Conservation (phyloP, 2,113 vertebrate genomes). For the Cephalopholis sonnerati region DNA sequence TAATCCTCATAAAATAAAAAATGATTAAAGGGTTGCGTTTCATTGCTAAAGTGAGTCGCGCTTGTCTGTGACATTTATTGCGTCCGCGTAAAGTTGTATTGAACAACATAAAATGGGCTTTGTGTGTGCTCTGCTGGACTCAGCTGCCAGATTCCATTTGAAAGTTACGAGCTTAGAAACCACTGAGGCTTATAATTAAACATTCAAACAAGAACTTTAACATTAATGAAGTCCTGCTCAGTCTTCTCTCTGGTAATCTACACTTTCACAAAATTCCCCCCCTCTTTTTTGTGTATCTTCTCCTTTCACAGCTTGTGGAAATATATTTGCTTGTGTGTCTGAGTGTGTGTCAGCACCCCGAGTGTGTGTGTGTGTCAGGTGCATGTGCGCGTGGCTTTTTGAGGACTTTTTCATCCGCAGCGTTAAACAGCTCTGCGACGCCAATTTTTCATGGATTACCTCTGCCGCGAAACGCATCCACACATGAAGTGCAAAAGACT, state of each 20-base stretch:
- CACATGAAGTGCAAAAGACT: slow-evolving; percentile 43
- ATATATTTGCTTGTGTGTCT: neutral
- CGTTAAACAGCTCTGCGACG: slow-evolving; percentile 38
- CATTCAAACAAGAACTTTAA: slow-evolving; percentile 74
- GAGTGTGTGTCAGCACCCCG: neutral
- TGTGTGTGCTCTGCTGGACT: slow-evolving; percentile 31
- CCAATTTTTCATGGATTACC: slow-evolving; percentile 65
- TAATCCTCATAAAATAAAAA: slow-evolving; percentile 70
- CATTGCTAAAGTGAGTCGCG: slow-evolving; percentile 47
- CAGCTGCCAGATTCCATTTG: slow-evolving; percentile 64
- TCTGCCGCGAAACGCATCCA: slow-evolving; percentile 33
- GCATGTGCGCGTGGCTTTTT: neutral
- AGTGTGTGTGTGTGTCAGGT: slow-evolving; percentile 18
- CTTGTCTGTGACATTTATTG: slow-evolving; percentile 65
- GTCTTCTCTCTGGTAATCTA: slow-evolving; percentile 42
- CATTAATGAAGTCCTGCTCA: slow-evolving; percentile 64
- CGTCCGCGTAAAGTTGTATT: slow-evolving; percentile 50
- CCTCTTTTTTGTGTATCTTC: neutral
- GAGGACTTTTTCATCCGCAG: slow-evolving; percentile 10
- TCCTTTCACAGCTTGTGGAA: neutral
- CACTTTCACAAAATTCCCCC: neutral
- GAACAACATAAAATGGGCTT: slow-evolving; percentile 59
- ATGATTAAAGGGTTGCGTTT: slow-evolving; percentile 66
- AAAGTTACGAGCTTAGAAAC: slow-evolving; percentile 70
- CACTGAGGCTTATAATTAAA: slow-evolving; percentile 76